Evolutionary conservation across 1,140 invertebrate genomes (phyloP).

Genomic region (Polypedilum vanderplanki): DNA sequence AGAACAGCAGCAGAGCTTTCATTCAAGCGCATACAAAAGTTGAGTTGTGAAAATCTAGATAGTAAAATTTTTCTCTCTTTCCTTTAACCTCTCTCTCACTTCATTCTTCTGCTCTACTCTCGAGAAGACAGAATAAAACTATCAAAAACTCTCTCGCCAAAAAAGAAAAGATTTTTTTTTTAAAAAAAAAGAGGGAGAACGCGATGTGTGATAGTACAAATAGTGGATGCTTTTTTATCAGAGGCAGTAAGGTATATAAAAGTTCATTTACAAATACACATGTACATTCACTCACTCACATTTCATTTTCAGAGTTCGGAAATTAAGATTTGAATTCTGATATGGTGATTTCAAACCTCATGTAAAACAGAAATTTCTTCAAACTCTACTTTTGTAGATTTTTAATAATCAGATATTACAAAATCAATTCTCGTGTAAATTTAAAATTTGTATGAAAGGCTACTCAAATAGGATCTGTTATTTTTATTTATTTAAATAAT

Average conservation of each 20-base stretch:
- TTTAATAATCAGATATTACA: too few species aligned
- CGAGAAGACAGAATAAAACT: neutral
- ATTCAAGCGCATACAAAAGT: constrained; percentile 25
- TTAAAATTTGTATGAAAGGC: too few species aligned
- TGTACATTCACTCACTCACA: neutral
- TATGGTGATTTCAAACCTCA: too few species aligned
- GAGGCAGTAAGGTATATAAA: constrained; percentile 36
- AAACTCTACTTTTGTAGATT: too few species aligned
- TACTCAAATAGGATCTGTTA: too few species aligned
- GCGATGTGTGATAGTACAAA: constrained; percentile 59
- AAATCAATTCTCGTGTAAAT: too few species aligned
- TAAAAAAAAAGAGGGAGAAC: constrained; percentile 38
- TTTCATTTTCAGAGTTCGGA: too few species aligned
- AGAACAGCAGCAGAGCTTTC: constrained; percentile 17
- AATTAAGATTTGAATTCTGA: too few species aligned
- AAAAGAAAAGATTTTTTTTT: neutral
- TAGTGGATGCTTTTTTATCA: constrained; percentile 58
- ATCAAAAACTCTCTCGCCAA: neutral
- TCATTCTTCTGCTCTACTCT: constrained; percentile 31
- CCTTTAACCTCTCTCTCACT: constrained; percentile 18
- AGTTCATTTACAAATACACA: neutral
- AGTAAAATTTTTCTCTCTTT: constrained; percentile 32
- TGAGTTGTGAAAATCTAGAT: constrained; percentile 29
- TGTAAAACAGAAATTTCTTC: too few species aligned
- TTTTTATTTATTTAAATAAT: too few species aligned